phyloP scores from a whole-genome alignment of 2,888 invertebrate genomes.

The Cephus nigrinus region DNA sequence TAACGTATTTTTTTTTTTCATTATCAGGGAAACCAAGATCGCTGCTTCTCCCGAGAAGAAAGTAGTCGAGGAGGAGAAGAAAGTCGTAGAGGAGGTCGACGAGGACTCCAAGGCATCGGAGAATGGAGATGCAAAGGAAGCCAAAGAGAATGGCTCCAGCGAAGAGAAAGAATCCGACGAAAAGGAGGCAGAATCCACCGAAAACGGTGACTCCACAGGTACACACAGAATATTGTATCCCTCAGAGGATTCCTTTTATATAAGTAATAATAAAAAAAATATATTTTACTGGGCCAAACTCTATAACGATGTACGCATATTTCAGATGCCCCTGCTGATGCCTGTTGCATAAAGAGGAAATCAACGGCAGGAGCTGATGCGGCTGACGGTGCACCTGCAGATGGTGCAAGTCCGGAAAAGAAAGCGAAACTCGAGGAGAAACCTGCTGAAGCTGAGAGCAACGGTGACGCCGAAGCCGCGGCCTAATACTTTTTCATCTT shows the following conservation, averaged over 20 bases:
- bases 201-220: slow-evolving; percentile 67
- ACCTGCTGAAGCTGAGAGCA: slow-evolving; percentile 69
- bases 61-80: slow-evolving; percentile 63
- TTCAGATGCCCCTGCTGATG: slow-evolving; percentile 56
- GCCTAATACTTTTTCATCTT: slow-evolving; percentile 44
- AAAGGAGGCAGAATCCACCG: slow-evolving; percentile 63
- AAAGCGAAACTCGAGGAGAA: slow-evolving; percentile 78
- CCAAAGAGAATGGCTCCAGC: slow-evolving; percentile 65
- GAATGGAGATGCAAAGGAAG: slow-evolving; percentile 60
- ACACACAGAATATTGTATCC: slow-evolving; percentile 13
- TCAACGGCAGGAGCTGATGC: slow-evolving; percentile 72
- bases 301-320: slow-evolving; percentile 17
- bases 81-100: slow-evolving; percentile 65
- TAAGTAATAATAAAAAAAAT: slow-evolving; percentile 20
- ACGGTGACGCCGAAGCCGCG: slow-evolving; percentile 68
- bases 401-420: slow-evolving; percentile 78
- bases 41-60: slow-evolving; percentile 67
- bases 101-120: slow-evolving; percentile 64
- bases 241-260: slow-evolving; percentile 25
- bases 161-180: slow-evolving; percentile 64
- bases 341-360: slow-evolving; percentile 77
- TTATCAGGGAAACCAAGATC: slow-evolving; percentile 60
- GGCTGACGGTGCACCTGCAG: slow-evolving; percentile 63
- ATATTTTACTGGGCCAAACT: neutral
- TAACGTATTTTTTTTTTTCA: neutral